Conservation (phyloP, 2,113 vertebrate species). For the Nothobranchius kuhntae region DNA sequence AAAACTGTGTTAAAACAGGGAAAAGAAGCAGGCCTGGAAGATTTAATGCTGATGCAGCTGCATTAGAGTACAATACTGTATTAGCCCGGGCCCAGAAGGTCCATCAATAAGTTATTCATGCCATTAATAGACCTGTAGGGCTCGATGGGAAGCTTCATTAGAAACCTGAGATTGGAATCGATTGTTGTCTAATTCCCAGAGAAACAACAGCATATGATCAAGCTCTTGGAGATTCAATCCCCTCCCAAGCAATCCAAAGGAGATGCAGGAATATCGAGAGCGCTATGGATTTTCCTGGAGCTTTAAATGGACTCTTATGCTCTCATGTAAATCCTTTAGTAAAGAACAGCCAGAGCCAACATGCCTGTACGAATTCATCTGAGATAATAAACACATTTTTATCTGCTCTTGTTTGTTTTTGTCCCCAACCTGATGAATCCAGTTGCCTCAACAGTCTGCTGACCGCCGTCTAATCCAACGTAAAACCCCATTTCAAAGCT, state of each 20-base stretch:
- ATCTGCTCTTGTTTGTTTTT: too few species aligned
- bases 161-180: constrained; percentile 71
- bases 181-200: constrained; percentile 60
- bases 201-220: constrained; percentile 59
- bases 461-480: background rate
- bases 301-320: background rate
- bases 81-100: constrained; percentile 33
- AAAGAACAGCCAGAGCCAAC: too few species aligned
- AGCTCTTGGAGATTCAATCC: constrained; percentile 43
- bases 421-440: too few species aligned
- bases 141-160: constrained; percentile 68
- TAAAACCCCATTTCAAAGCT: constrained; percentile 41
- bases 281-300: background rate
- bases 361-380: too few species aligned
- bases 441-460: too few species aligned
- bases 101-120: constrained; percentile 74
- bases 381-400: too few species aligned
- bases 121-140: constrained; percentile 66
- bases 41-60: constrained; percentile 25
- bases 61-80: constrained; percentile 18
- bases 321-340: background rate
- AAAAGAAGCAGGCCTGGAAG: background rate
- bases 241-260: constrained; percentile 15
- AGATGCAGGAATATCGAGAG: background rate
- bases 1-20: background rate